Evolutionary conservation across 2,797 vertebrate genomes (phyloP), one percentile per base, ranked within the genome.

Genomic region (Aplochiton taeniatus): DNA sequence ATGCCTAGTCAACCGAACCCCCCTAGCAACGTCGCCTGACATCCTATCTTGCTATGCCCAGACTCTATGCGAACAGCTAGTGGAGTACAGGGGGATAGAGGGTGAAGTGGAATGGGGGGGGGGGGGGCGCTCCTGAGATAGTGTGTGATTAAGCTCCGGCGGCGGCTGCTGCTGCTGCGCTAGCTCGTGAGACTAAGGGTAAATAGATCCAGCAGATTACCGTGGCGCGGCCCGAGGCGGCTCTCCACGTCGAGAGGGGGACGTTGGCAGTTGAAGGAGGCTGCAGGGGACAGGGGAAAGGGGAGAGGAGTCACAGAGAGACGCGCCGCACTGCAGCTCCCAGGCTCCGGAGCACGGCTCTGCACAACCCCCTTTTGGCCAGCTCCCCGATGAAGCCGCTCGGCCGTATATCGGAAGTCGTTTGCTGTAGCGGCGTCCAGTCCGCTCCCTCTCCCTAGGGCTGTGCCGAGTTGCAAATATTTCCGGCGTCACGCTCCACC

Each of bases 31-130:
- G 50, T 61, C 70, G 72, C 60, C 74, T 69, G 59, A 31, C 66
- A 70, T 77, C 48, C 72, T 84, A 81, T 78, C 68, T 2, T 42
- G 78, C 68, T 73, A 63, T 66, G 71, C 79, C 68, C 65, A 59
- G 44, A 80, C 63, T 65, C 66, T 81, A 76, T 79, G 79, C 79
- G 54, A 18, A 65, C 69, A 48, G 70, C 68, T 64, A 61, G 50
- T 66, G 65, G 62, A 72, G 60, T 52, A 31, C 6, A 2, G 31
- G 31, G 87, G 92, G 94, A 92, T 0, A 71, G 76, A 55, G 14
- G 54, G 48, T 13, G 45, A 49, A 55, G 44, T 65, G 73, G 70
- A 48, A 44, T 51, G 51, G 41, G 58, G 11, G 7, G 59, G 55
- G 66, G 45, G 64, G 18, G 18, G 16, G 43, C 48, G 43, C 17